These are phyloP conservation scores for Dicrurus megarhynchus DNA, from an alignment of 2,113 vertebrate genomes.

Conservation along the genomic window DNA sequence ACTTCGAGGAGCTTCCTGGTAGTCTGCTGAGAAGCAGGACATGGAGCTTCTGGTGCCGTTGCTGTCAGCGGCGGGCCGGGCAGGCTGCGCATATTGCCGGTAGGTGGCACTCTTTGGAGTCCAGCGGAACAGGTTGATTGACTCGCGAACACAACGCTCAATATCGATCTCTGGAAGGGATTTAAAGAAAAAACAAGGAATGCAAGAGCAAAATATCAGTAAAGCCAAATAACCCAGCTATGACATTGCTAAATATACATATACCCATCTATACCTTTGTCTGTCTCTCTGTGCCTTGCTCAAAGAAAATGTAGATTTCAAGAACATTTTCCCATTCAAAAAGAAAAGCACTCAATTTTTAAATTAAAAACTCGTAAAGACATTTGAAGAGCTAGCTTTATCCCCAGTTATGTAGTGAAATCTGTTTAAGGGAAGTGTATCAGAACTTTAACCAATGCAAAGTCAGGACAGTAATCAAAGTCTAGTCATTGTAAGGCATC, in stretches of 20 bases:
- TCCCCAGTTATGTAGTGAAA: not conserved
- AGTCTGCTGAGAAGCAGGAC: constrained; percentile 82
- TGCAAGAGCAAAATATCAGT: not conserved
- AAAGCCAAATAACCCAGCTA: not conserved
- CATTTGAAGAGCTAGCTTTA: not conserved
- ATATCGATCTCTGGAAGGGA: constrained; percentile 88
- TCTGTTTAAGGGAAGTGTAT: not conserved
- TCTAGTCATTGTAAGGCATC: not conserved
- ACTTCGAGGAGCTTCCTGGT: constrained; percentile 83
- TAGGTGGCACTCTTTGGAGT: constrained; percentile 94
- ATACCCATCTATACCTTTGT: not conserved
- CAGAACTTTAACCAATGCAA: not conserved
- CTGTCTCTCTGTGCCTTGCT: accelerated
- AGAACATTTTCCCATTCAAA: not conserved
- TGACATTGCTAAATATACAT: not conserved
- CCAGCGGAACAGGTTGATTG: constrained; percentile 95
- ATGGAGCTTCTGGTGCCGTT: constrained; percentile 61
- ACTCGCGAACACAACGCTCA: constrained; percentile 95
- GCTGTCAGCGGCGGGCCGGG: constrained; percentile 58
- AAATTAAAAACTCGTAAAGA: not conserved
- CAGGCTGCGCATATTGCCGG: constrained; percentile 88
- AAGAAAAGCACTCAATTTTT: not conserved
- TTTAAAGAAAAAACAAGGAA: not conserved
- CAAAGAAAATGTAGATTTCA: not conserved
- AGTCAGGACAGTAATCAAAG: accelerated